Conservation (phyloP, 2,797 vertebrate genomes). For the Discoglossus pictus region DNA sequence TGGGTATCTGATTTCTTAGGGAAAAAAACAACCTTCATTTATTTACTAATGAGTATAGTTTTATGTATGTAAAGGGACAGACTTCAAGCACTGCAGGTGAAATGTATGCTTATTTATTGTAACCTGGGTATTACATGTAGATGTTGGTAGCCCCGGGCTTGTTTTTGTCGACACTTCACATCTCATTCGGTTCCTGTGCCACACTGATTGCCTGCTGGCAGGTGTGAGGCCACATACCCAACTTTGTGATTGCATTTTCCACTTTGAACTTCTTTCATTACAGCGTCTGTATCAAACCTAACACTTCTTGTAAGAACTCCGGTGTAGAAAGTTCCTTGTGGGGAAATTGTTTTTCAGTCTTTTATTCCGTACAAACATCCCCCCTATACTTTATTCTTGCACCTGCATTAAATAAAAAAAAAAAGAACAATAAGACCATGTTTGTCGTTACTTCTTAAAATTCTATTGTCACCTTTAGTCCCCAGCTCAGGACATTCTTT, state of each 20-base stretch:
- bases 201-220: slow-evolving; percentile 25
- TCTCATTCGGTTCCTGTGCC: neutral
- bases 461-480: slow-evolving; percentile 38
- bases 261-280: slow-evolving; percentile 22
- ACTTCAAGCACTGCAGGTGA: too few species aligned
- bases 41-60: slow-evolving; percentile 2
- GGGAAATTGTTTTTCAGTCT: slow-evolving; percentile 21
- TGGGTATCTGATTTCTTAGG: too few species aligned
- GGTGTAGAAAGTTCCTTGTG: slow-evolving; percentile 30
- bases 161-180: too few species aligned
- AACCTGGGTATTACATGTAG: neutral
- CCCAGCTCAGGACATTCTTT: slow-evolving; percentile 16
- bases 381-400: slow-evolving; percentile 9
- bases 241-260: slow-evolving; percentile 27
- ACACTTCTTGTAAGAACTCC: slow-evolving; percentile 32
- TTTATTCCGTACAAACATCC: slow-evolving; percentile 25
- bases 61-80: neutral
- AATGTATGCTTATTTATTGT: neutral
- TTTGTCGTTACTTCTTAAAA: slow-evolving; percentile 26
- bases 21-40: too few species aligned
- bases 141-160: too few species aligned
- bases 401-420: slow-evolving; percentile 43
- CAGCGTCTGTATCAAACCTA: neutral
- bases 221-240: slow-evolving; percentile 21
- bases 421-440: slow-evolving; percentile 10